phyloP scores from a whole-genome alignment of 2,888 invertebrate species.

The Holacanthella duospinosa region DNA sequence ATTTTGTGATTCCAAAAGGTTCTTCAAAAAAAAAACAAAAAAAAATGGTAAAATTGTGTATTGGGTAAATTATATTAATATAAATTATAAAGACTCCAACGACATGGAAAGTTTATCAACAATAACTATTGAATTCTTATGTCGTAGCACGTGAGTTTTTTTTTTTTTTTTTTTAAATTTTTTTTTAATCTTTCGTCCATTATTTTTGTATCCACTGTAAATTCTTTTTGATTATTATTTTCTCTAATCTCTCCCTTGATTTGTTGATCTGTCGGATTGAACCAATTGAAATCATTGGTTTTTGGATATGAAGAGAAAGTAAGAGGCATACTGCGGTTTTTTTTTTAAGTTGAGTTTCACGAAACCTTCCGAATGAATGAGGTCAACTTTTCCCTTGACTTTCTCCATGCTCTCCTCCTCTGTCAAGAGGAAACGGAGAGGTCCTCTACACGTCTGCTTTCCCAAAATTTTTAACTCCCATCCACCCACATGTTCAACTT shows the following conservation, averaged over 20 bases:
- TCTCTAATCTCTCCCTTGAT: background rate
- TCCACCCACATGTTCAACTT: constrained; percentile 3
- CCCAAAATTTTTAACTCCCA: background rate
- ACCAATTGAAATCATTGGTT: too few species aligned
- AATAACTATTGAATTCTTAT: too few species aligned
- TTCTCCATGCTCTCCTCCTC: constrained; percentile 1
- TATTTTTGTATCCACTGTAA: background rate
- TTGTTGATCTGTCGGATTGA: too few species aligned
- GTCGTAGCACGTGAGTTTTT: too few species aligned
- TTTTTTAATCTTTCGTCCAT: too few species aligned
- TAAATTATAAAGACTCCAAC: too few species aligned
- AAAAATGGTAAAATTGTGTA: background rate
- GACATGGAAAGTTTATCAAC: too few species aligned
- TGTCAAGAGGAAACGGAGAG: background rate
- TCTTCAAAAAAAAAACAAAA: too few species aligned
- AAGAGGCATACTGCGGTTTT: background rate
- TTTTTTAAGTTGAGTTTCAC: background rate
- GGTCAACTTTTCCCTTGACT: constrained; percentile 10
- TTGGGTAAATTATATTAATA: too few species aligned
- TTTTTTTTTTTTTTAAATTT: too few species aligned
- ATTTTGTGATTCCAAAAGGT: constrained; percentile 1
- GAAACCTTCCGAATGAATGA: background rate
- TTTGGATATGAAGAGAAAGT: background rate
- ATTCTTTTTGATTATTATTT: background rate
- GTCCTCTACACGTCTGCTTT: too few species aligned